Conservation (phyloP, 2,113 vertebrate species). For the Brachyhypopomus gauderio region DNA sequence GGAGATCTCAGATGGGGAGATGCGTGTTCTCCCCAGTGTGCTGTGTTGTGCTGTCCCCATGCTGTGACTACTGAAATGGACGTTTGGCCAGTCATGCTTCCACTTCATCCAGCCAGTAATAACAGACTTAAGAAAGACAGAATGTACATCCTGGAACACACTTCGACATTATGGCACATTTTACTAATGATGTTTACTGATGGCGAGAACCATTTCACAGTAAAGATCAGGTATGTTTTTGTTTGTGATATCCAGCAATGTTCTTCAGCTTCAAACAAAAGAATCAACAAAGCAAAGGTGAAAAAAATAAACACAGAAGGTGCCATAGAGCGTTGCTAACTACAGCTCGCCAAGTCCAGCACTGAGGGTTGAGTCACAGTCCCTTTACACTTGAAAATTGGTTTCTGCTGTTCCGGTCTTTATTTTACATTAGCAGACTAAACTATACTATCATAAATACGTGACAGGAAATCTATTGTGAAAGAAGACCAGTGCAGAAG, state of each 20-base stretch:
- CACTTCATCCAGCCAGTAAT: too few relatives aligned
- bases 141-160: not conserved
- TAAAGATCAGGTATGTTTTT: not conserved
- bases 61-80: not conserved
- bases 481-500: too few relatives aligned
- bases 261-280: not conserved
- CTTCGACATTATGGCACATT: not conserved
- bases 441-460: too few relatives aligned
- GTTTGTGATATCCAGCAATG: not conserved
- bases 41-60: too few relatives aligned
- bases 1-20: not conserved
- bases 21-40: too few relatives aligned
- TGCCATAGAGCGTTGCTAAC: not conserved
- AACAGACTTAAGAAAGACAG: not conserved
- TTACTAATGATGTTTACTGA: constrained; percentile 13
- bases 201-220: not conserved
- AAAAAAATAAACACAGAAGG: not conserved
- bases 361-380: too few relatives aligned
- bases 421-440: too few relatives aligned
- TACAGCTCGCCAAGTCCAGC: too few relatives aligned
- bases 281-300: not conserved
- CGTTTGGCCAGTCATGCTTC: not conserved
- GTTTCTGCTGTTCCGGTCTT: too few relatives aligned
- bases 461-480: too few relatives aligned
- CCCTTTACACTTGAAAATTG: too few relatives aligned